Evolutionary conservation across 2,113 vertebrate species (phyloP), one percentile per base, ranked within the genome.

Genomic region (Spea multiplicata): DNA sequence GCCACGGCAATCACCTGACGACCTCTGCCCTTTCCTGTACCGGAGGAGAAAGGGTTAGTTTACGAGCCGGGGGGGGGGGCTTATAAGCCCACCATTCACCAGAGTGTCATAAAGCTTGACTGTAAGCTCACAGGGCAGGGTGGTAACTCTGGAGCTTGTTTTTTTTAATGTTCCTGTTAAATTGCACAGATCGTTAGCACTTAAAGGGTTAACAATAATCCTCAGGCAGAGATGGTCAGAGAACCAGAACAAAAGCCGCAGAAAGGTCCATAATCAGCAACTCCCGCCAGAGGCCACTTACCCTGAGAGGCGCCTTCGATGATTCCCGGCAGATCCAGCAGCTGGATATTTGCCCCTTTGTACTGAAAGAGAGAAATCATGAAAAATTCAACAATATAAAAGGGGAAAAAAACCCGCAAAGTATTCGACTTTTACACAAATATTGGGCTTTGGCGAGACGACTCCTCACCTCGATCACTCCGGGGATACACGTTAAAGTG

Each of bases 241-340:
- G 10, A 53, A 2, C 1, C 10, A 53, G 50, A 12, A 53, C 50
- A 53, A 10, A 44, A 2, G 30, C 16, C 16, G 44, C 0, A 16
- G 3, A 16, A 16, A 16, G 62, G 3, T 8, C 4, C 50, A 53
- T 6, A 66, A 4, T 44, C 4, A 30, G 44, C 64, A 5, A 5
- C 62, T 10, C 62, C 30, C 13, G 62, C 50, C 6, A 75, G 12
- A 46, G 3, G 2, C 10, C 67, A 50, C 88, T 75, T 69, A 99
- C 97, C 97, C 94, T 99, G 97, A 6, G 97, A 91, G 47, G 97
- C 97, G 70, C 97, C 97, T 90, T 99, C 97, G 3, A 99, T 99
- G 87, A 99, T 99, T 83, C 97, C 97, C 44, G 97, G 97, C 73
- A 99, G 93, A 91, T 99, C 97, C 65, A 99, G 86, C 78, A 99